Percentiles rank a stretch among this genome's conserved stretches.
These are phyloP conservation scores for Pteronura brasiliensis DNA, from an alignment of 2,113 vertebrate species.

Conservation along the genomic window DNA sequence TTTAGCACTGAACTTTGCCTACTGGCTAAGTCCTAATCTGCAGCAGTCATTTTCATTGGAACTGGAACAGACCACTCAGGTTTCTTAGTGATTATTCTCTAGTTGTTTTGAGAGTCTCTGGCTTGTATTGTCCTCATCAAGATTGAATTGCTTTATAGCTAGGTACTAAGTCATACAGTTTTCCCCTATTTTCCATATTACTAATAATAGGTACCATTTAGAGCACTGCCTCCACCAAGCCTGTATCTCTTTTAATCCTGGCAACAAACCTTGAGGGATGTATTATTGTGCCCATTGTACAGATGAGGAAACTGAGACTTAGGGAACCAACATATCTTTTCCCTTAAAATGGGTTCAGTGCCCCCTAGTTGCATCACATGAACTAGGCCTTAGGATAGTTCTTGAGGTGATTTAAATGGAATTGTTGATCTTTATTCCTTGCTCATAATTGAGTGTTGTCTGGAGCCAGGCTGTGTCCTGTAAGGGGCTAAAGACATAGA, in stretches of 20 bases:
- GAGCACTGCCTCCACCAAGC: neutral
- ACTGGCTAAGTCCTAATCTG: slow-evolving; percentile 1
- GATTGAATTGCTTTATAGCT: slow-evolving; percentile 1
- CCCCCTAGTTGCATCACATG: neutral
- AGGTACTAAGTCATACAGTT: neutral
- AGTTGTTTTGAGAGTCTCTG: slow-evolving; percentile 13
- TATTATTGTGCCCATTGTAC: slow-evolving; percentile 18
- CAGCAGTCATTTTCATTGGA: neutral
- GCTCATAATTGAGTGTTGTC: neutral
- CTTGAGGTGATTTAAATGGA: neutral
- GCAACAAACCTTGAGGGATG: slow-evolving; percentile 14
- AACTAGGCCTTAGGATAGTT: neutral
- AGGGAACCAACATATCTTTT: neutral
- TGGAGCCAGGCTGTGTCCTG: neutral
- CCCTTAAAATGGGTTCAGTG: neutral
- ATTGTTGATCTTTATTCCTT: neutral
- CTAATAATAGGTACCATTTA: slow-evolving; percentile 2
- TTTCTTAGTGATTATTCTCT: slow-evolving; percentile 35
- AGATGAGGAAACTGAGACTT: neutral
- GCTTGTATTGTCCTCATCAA: neutral
- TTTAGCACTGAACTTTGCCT: slow-evolving; percentile 42
- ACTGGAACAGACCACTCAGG: neutral
- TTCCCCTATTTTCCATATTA: neutral
- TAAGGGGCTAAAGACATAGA: neutral
- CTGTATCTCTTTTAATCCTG: slow-evolving; percentile 12